These are phyloP conservation scores for Clivina fossor DNA, from an alignment of 2,888 invertebrate genomes.

Conservation along the genomic window DNA sequence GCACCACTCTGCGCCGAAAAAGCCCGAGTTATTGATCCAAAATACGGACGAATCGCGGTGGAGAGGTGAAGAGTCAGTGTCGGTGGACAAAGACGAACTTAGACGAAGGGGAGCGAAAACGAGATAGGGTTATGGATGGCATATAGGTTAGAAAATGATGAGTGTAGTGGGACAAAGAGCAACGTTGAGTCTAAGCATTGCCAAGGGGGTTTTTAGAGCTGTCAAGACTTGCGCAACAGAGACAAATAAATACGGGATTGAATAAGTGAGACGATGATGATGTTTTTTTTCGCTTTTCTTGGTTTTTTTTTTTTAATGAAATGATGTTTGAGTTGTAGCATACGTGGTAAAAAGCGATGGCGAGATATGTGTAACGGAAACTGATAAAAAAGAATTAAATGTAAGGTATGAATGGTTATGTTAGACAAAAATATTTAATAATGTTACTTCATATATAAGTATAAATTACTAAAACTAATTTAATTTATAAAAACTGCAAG, in stretches of 20 bases:
- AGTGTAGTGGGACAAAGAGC: not conserved
- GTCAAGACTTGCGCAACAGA: slow-evolving; percentile 30
- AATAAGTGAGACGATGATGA: slow-evolving; percentile 21
- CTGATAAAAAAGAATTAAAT: slow-evolving; percentile 15
- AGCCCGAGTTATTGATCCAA: slow-evolving; percentile 12
- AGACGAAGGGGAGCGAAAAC: slow-evolving; percentile 17
- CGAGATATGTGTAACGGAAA: slow-evolving; percentile 7
- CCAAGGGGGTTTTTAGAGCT: slow-evolving; percentile 33
- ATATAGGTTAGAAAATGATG: not conserved
- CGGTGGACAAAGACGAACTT: slow-evolving; percentile 17
- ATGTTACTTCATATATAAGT: no score
- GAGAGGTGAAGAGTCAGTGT: slow-evolving; percentile 12
- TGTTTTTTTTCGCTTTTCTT: no score
- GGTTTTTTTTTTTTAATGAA: no score
- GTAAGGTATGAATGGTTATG: no score
- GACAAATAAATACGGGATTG: slow-evolving; percentile 23
- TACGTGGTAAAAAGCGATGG: no score
- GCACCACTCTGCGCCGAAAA: not conserved
- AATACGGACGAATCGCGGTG: slow-evolving; percentile 5
- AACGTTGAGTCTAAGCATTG: slow-evolving; percentile 21
- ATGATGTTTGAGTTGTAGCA: slow-evolving; percentile 24
- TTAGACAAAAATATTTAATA: no score
- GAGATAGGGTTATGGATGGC: slow-evolving; percentile 1
- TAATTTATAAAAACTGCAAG: no score
- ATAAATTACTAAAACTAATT: no score